A percentile compares a stretch with the other conserved stretches of the same genome.
phyloP scores from a whole-genome alignment of 1,140 invertebrate species.

The Dufourea novaeangliae region DNA sequence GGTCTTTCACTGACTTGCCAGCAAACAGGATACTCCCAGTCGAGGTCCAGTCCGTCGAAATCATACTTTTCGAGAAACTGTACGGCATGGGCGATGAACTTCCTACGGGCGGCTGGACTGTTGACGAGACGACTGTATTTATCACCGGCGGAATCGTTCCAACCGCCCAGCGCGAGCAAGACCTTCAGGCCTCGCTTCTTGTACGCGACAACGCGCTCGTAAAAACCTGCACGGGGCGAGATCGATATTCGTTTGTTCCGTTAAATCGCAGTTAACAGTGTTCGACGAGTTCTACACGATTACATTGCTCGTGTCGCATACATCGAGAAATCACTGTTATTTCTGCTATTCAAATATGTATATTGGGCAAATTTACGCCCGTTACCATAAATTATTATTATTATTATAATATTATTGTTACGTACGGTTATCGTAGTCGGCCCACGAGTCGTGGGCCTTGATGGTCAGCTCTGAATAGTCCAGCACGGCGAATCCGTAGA shows the following conservation, averaged over 20 bases:
- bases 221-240: conserved; percentile 85
- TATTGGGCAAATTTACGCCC: no score
- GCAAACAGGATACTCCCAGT: conserved; percentile 96
- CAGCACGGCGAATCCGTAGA: conserved; percentile 95
- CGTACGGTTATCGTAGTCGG: conserved; percentile 92
- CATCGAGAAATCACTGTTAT: no score
- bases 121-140: conserved; percentile 93
- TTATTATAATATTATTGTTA: no score
- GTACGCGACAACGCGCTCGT: conserved; percentile 89
- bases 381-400: no score
- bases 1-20: conserved; percentile 87
- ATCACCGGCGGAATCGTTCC: conserved; percentile 93
- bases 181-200: conserved; percentile 92
- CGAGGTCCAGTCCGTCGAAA: conserved; percentile 94
- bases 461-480: conserved; percentile 90
- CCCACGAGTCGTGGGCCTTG: conserved; percentile 93
- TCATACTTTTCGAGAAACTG: conserved; percentile 90
- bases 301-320: no score
- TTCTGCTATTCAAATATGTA: no score
- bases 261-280: no score
- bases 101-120: conserved; percentile 85
- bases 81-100: conserved; percentile 89
- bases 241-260: no score
- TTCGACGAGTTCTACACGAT: no score
- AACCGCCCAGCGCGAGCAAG: conserved; percentile 91